Evolutionary conservation across 1,140 invertebrate genomes (phyloP).

Genomic region (Nixonia krombeini): DNA sequence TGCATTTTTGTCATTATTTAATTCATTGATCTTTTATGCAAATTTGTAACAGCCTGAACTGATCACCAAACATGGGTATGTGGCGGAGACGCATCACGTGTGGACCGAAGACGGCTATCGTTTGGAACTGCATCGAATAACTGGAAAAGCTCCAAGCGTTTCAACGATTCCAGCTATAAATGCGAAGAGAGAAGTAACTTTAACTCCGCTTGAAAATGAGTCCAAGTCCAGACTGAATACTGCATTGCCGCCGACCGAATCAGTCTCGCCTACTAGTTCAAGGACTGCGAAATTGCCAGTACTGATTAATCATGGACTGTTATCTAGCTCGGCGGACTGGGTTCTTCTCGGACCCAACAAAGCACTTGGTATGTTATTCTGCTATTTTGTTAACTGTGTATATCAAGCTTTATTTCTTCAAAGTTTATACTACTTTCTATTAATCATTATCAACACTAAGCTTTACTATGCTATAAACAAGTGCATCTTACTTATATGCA

Average conservation of each 20-base stretch:
- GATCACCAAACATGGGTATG: constrained; percentile 75
- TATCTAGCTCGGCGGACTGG: constrained; percentile 83
- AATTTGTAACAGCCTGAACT: constrained; percentile 73
- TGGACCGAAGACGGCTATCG: constrained; percentile 82
- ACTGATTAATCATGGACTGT: constrained; percentile 82
- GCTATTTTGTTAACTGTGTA: too few relatives aligned
- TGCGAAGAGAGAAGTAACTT: too few relatives aligned
- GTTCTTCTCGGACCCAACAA: constrained; percentile 78
- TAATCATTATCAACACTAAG: too few relatives aligned
- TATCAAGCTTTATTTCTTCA: too few relatives aligned
- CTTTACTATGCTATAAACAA: too few relatives aligned
- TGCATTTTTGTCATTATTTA: background rate
- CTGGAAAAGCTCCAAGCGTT: constrained; percentile 59
- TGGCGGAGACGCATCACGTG: constrained; percentile 76
- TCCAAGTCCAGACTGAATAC: background rate
- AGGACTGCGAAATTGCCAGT: constrained; percentile 68
- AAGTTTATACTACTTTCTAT: too few relatives aligned
- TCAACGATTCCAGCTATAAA: constrained; percentile 23
- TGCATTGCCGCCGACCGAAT: too few relatives aligned
- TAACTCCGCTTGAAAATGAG: too few relatives aligned
- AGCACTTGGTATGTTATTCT: constrained; percentile 73
- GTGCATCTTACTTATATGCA: too few relatives aligned
- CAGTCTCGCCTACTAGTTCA: background rate
- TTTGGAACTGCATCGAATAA: constrained; percentile 78
- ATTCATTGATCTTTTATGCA: constrained; percentile 54